These are phyloP conservation scores for Apodemus sylvaticus DNA, from an alignment of 2,113 vertebrate genomes.

Conservation along the genomic window DNA sequence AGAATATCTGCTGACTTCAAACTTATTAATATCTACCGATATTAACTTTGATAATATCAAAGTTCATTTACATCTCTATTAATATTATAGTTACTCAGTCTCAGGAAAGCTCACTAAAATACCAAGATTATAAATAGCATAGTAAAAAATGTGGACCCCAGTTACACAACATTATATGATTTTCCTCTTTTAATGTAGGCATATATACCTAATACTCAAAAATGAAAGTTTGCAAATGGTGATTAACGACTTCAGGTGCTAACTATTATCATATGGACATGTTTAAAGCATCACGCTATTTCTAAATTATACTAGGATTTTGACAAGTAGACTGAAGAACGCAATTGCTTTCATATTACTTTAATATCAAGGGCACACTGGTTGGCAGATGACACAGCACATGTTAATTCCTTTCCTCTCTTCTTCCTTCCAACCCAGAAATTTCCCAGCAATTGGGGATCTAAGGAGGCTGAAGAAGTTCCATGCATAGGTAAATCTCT, in stretches of 20 bases:
- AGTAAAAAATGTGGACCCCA: neutral
- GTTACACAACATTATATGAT: neutral
- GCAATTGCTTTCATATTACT: slow-evolving; percentile 76
- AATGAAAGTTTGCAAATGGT: neutral
- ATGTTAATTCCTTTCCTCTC: slow-evolving; percentile 72
- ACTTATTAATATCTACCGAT: neutral
- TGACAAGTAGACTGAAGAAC: slow-evolving; percentile 73
- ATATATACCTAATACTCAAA: neutral
- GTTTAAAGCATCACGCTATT: slow-evolving; percentile 59
- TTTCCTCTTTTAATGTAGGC: neutral
- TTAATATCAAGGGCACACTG: slow-evolving; percentile 76
- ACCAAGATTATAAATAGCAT: neutral
- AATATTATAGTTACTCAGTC: neutral
- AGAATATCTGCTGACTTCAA: neutral
- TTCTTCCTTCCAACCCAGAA: slow-evolving; percentile 69
- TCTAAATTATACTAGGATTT: slow-evolving; percentile 63
- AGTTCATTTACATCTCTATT: neutral
- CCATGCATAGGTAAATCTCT: slow-evolving; percentile 26
- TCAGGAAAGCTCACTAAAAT: slow-evolving; percentile 18
- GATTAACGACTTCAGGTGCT: slow-evolving; percentile 20
- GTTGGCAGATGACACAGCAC: slow-evolving; percentile 77
- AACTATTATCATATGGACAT: slow-evolving; percentile 29
- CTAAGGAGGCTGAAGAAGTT: slow-evolving; percentile 45
- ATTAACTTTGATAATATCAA: neutral
- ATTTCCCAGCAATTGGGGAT: slow-evolving; percentile 65